Evolutionary conservation across 92 coral and sea anemone species (phyloP), one percentile per base, ranked within the genome.

Genomic region (Porites evermanni): DNA sequence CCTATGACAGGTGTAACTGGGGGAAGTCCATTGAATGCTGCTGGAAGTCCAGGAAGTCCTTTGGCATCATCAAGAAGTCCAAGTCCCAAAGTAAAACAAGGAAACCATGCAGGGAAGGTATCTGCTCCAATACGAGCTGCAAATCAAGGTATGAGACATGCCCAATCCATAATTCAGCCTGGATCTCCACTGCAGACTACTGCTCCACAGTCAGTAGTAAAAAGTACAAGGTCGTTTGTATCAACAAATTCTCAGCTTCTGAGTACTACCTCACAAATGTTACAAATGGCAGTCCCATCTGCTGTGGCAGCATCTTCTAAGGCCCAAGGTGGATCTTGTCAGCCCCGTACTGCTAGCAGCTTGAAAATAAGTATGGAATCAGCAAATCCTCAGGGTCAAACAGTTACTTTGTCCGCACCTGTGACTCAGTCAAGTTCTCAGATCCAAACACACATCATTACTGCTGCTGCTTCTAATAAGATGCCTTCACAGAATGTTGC

Each of bases 251-350:
- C 60, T 18, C 86, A 82, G 61, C 54, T 74, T 32, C 69, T 82
- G 24, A 56, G 61, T 56, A 51, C 66, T 14, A 83, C 26, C 53
- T 83, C 87, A 0, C 79, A 74, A 65, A 72, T 73, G 73, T 29
- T 83, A 24, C 87, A 83, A 47, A 83, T 83, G 87, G 87, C 87
- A 44, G 87, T 83, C 44, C 87, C 87, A 13, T 51, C 87, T 60
- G 80, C 73, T 73, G 80, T 83, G 19, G 87, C 73, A 9, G 87
- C 65, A 9, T 83, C 87, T 20, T 20, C 64, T 16, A 81, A 70
- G 56, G 58, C 47, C 67, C 76, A 81, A 81, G 16, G 23, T 81
- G 72, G 51, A 44, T 50, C 80, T 21, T 23, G 79, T 64, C 79
- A 51, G 18, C 16, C 18, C 26, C 87, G 61, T 38, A 3, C 86